Evolutionary conservation across 64 coral and sea anemone genomes (phyloP).

Genomic region (Montipora efflorescens): DNA sequence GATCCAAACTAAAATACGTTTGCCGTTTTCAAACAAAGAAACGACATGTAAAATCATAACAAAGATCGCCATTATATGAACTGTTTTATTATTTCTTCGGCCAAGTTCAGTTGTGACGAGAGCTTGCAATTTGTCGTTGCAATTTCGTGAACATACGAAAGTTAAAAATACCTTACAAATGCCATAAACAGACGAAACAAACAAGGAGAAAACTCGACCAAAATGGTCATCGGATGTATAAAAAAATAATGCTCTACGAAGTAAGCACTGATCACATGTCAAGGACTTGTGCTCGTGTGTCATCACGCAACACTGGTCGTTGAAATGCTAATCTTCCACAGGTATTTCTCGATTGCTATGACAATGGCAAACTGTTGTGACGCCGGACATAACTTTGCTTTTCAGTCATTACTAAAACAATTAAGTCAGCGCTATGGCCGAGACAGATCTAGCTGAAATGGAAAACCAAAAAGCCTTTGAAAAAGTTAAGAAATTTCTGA

Average conservation of each 20-base stretch:
- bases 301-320: neutral
- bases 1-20: neutral
- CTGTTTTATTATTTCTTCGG: neutral
- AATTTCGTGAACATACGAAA: neutral
- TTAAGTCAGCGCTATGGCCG: neutral
- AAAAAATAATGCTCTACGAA: neutral
- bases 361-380: neutral
- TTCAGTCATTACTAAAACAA: neutral
- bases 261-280: neutral
- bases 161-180: constrained; percentile 11
- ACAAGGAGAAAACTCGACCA: neutral
- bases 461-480: neutral
- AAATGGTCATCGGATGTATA: neutral
- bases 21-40: neutral
- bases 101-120: neutral
- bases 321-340: neutral
- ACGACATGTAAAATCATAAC: neutral
- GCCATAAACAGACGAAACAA: neutral
- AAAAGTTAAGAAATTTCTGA: neutral
- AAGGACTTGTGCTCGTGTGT: neutral
- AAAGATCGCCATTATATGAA: neutral
- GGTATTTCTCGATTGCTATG: neutral
- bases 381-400: neutral
- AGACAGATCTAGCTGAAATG: neutral
- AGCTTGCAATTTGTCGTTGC: neutral